Evolutionary conservation across 2,113 vertebrate genomes (phyloP), one percentile per base, ranked within the genome.

Genomic region (Arothron firmamentum): DNA sequence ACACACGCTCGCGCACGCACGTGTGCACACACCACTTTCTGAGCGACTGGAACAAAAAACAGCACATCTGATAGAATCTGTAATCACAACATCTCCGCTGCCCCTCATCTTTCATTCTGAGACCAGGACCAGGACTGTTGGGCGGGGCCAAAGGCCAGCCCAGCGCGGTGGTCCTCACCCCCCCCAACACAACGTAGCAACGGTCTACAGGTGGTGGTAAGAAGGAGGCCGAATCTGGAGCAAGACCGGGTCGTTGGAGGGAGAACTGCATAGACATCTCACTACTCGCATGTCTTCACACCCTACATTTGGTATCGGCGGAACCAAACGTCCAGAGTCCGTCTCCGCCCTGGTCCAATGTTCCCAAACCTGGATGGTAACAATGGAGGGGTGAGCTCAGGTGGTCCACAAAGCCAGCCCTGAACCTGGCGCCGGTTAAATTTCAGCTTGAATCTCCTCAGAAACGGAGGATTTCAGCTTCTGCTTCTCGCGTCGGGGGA

Each of bases 231-330:
- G n/a, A 71, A 70, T 73, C 67, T 28, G 49, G 69, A 79, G 47
- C 21, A 34, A 81, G 70, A 53, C 56, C 1, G 19, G 46, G 62
- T 63, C 59, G 63, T 79, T 42, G 72, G 78, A 76, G 77, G 75
- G 72, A 74, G 11, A 67, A 77, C 88, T 92, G 90, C 91, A 92
- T 90, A 89, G 89, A 90, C 88, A 74, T 83, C 83, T 80, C 87
- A 82, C 82, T 89, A 88, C 82, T 87, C 81, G 79, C 77, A 82
- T 80, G 79, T 85, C 78, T 86, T 83, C 52, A 85, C 62, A 80
- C n/a, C 79, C 71, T 84, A 86, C 73, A 89, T 89, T 88, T 88
- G 89, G 87, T 85, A 86, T 81, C 15, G 50, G 58, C 59, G 16
- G 12, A 20, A 84, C 67, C 69, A 81, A 61, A 59, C 76, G 70